Base-by-base conservation (phyloP, 2,113 vertebrate species). In the Pteropus alecto region DNA sequence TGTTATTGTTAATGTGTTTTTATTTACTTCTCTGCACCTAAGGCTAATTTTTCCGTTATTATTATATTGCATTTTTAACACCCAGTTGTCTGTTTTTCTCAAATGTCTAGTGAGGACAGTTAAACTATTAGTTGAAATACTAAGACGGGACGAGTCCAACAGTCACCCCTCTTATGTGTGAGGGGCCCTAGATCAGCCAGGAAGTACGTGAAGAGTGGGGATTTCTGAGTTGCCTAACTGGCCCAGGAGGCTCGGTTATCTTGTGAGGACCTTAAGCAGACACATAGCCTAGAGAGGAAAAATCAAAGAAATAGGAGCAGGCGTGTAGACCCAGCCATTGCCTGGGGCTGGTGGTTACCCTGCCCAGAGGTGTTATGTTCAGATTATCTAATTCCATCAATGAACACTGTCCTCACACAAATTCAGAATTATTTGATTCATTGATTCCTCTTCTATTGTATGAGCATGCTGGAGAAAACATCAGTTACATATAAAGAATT, bases 1-100 rank as follows among this genome's bases (percentile, higher is more conserved):
- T 81, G 81, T 90, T 76, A 94, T 91, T 95, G 87, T 96, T 96
- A 71, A 88, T 95, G 28, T 65, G 58, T 79, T 95, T 94, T 2
- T 92, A 88, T 89, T 81, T 82, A 70, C 54, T 88, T 74, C 48
- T 85, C 91, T 93, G 82, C 33, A 73, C 78, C 61, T 74, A 43
- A 87, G 51, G 54, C 41, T 95, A 67, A 84, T 87, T 94, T 91
- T 78, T 71, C 35, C 2, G 58, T 30, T 83, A 38, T 77, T 73
- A 60, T 65, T 71, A 28, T n/a, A 28, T 87, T 91, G 3, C 26
- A 76, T 82, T 90, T 81, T 84, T 88, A 91, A 93, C 4, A 91
- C 21, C 30, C 61, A 76, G 26, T 96, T 92, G 38, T 54, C 60
- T 85, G 3, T 87, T 91, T 92, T 96, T 94, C 54, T 81, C 67